Evolutionary conservation across 2,888 invertebrate genomes (phyloP), one percentile per base, ranked within the genome.

Genomic region (Leucophenga maculata): DNA sequence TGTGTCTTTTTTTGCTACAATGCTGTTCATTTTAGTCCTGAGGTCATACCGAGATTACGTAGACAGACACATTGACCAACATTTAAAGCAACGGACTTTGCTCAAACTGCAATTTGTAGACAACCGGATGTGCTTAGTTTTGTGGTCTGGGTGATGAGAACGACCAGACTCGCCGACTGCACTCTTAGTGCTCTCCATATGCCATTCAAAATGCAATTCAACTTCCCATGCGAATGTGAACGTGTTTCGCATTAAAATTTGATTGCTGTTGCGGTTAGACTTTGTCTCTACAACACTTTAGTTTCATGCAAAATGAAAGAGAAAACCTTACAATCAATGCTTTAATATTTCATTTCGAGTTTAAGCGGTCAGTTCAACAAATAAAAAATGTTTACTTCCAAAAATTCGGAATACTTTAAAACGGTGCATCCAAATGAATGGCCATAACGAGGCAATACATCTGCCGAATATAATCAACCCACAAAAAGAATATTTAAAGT

Each of bases 181-280:
- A 18, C 6, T 22, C 4, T 22, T 22, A 3, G 20, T 9, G 22
- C 26, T 55, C 8, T 26, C 3, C 18, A 39, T 39, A 39, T 39
- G 39, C 8, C 8, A 54, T 54, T 18, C 18, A 54, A 54, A 18
- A 18, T 18, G 20, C 54, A 20, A 52, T 52, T 52, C 52, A 52
- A 52, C 52, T 52, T 52, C n/a, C 20, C 11, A 52, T 50, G 50
- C 26, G 57, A 14, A 31, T 26, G 31, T 6, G 31, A 31, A 57
- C 57, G 57, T 31, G 57, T 57, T 32, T 57, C 14, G 57, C 57
- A 57, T 57, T 9, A 22, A 31, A 26, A 26, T 57, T 14, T 26
- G 16, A 26, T 31, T 31, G 1, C 6, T 22, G 13, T 18, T 55
- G 8, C 26, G 3, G 26, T 26, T 26, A 26, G n/a, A n/a, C 8